Percentiles rank a stretch among this genome's conserved stretches.
These are phyloP conservation scores for Trididemnum nubilum DNA, from an alignment of 23 tunicate genomes.

Conservation along the genomic window DNA sequence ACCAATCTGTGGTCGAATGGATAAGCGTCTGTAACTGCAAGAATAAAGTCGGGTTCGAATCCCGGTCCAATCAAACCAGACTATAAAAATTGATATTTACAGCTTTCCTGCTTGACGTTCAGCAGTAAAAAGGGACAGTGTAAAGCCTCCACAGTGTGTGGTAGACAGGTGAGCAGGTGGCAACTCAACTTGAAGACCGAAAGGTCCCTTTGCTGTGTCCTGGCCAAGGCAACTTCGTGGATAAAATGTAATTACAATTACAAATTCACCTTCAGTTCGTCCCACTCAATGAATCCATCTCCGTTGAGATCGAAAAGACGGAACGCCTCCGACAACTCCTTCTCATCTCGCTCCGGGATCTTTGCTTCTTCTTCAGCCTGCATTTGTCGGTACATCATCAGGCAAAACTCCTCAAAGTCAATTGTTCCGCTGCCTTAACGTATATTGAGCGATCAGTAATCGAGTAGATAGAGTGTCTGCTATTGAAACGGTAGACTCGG, in stretches of 20 bases:
- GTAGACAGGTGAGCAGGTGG: too few relatives aligned
- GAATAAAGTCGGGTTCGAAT: too few relatives aligned
- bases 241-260: background rate
- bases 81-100: too few relatives aligned
- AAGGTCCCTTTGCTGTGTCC: too few relatives aligned
- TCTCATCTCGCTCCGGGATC: constrained; percentile 88
- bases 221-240: too few relatives aligned
- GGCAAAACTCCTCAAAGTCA: constrained; percentile 98
- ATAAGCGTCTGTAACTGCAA: too few relatives aligned
- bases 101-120: too few relatives aligned
- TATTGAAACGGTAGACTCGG: background rate
- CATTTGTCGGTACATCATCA: constrained; percentile 97
- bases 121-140: background rate
- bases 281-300: constrained; percentile 95
- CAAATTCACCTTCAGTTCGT: constrained; percentile 77
- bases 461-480: background rate
- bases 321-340: constrained; percentile 94
- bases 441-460: background rate
- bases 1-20: too few relatives aligned
- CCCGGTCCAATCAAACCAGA: too few relatives aligned
- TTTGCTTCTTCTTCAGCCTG: constrained; percentile 94
- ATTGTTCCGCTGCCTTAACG: constrained; percentile 88
- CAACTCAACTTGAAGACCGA: too few relatives aligned
- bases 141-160: background rate
- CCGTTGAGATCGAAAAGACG: constrained; percentile 86